Evolutionary conservation across 2,113 vertebrate species (phyloP).

Genomic region (Rousettus leschenaultii): DNA sequence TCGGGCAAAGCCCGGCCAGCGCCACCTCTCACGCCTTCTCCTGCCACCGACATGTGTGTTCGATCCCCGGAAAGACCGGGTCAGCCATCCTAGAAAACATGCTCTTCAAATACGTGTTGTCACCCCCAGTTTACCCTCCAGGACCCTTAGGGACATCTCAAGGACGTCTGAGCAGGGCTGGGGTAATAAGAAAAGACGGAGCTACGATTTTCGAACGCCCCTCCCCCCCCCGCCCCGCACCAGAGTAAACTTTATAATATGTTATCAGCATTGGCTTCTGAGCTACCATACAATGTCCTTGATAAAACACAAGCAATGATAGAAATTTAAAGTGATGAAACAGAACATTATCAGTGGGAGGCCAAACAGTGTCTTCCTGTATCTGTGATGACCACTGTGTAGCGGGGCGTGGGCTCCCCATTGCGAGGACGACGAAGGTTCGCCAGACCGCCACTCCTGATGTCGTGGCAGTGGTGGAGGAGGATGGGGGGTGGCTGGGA

Average conservation of each 20-base stretch:
- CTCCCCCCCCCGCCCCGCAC: no score
- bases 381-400: background rate
- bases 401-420: background rate
- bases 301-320: background rate
- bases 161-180: background rate
- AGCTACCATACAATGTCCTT: background rate
- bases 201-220: background rate
- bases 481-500: no score
- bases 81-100: background rate
- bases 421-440: no score
- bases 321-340: background rate
- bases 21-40: fast-evolving
- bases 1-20: background rate
- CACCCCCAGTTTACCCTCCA: background rate
- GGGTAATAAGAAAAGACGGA: background rate
- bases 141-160: background rate
- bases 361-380: background rate
- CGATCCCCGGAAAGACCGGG: background rate
- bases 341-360: background rate
- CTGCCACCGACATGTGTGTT: fast-evolving
- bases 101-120: background rate
- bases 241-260: background rate
- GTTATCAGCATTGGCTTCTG: background rate
- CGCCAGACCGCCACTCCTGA: background rate
- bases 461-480: background rate